Base-by-base conservation (phyloP, 2,888 invertebrate genomes). In the Galerucella calmariensis region DNA sequence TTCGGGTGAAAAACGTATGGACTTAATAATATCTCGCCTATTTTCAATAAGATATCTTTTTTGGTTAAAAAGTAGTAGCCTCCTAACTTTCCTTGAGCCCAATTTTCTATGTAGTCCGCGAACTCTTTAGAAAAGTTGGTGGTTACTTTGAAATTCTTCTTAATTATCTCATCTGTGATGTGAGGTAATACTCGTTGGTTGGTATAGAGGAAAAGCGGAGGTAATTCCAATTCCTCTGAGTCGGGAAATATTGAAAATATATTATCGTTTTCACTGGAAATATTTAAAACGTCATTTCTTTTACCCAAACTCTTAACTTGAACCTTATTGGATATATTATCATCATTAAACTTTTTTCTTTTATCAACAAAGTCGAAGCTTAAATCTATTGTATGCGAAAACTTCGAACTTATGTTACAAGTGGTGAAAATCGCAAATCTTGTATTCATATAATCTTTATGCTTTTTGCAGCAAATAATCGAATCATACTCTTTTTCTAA, bases 51-150 rank as follows among this genome's bases (percentile, higher is more conserved):
- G 14, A 81, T 75, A 61, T 81, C 82, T 56, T 76, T 77, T 75
- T 80, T 82, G 9, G 74, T 80, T 27, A 82, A 68, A 12, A 77
- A 76, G 72, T 80, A 81, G 48, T 78, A 77, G 2, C 82, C 82
- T 20, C 81, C 82, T 16, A 81, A 48, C 46, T 66, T 69, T 14
- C 81, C 81, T 0, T 78, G 75, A 8, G 72, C 71, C 82, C 82
- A 82, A n/a, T 79, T 73, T 69, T 79, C 78, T 12, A 81, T 77
- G 61, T 79, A 82, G 62, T 76, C 78, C 0, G 68, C 67, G 51
- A 77, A 79, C 5, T 77, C 73, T 62, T 68, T 78, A 46, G 75
- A 63, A 56, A 74, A 48, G 8, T 46, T 53, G 8, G 67, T 35
- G 27, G 41, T 62, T 9, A 16, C 16, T 20, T 41, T 46, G 44